Conservation (phyloP, 2,113 vertebrate species). For the Protomyctophum bolini region DNA sequence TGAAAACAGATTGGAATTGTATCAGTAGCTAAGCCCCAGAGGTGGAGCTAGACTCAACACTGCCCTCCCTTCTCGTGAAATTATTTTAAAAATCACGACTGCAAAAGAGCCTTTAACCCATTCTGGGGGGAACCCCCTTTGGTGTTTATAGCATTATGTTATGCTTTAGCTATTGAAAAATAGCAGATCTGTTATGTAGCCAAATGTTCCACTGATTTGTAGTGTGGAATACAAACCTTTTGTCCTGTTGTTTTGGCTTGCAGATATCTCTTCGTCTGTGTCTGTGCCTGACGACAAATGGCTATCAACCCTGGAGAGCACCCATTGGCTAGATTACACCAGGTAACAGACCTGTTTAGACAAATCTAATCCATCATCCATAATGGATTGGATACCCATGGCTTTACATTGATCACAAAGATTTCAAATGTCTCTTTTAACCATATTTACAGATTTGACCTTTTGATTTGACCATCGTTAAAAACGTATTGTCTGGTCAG, state of each 20-base stretch:
- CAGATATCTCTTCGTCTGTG: constrained; percentile 84
- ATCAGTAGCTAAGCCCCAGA: not conserved
- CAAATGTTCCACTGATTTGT: not conserved
- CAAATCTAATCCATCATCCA: not conserved
- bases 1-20: constrained; percentile 1
- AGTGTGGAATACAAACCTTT: not conserved
- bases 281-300: constrained; percentile 88
- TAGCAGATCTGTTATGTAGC: not conserved
- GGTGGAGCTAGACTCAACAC: too few relatives aligned
- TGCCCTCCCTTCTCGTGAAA: too few relatives aligned
- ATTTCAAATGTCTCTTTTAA: too few relatives aligned
- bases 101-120: too few relatives aligned
- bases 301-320: constrained; percentile 90
- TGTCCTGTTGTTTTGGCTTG: constrained; percentile 9
- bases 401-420: too few relatives aligned
- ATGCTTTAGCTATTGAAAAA: too few relatives aligned
- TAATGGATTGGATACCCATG: not conserved
- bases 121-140: too few relatives aligned
- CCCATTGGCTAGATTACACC: constrained; percentile 88
- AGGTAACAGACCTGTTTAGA: constrained; percentile 74
- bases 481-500: too few relatives aligned
- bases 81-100: too few relatives aligned
- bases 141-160: too few relatives aligned
- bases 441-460: too few relatives aligned
- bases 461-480: too few relatives aligned